phyloP scores from a whole-genome alignment of 2,888 invertebrate species.

The Julus scandinavius region DNA sequence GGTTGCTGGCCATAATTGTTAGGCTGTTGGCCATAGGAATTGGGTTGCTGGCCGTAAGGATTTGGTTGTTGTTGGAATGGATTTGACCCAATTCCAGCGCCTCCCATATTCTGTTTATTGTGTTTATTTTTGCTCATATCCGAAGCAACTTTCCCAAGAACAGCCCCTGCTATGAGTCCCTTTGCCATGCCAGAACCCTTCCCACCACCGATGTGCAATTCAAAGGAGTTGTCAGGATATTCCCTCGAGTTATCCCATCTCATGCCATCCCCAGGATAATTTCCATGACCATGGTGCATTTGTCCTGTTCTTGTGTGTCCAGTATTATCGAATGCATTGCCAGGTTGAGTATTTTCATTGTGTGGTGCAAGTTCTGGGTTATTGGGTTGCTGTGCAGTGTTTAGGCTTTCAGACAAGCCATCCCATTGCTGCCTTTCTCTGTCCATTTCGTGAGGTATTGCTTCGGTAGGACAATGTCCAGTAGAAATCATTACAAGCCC shows the following conservation, averaged over 20 bases:
- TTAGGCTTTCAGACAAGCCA: not conserved
- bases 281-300: not conserved
- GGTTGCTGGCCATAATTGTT: not conserved
- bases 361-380: not conserved
- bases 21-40: not conserved
- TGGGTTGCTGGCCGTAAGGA: not conserved
- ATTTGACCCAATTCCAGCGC: constrained; percentile 1
- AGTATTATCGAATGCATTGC: not conserved
- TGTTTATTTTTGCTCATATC: not conserved
- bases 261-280: not conserved
- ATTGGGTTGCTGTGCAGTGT: not conserved
- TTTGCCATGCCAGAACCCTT: not conserved
- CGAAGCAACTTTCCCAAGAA: not conserved
- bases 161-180: not conserved
- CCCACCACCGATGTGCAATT: not conserved
- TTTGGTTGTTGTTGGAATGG: constrained; percentile 8
- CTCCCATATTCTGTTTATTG: not conserved
- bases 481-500: not conserved
- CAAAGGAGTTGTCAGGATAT: not conserved
- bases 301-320: not conserved
- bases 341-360: not conserved
- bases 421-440: not conserved
- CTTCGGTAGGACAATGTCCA: not conserved
- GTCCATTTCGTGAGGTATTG: not conserved
- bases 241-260: not conserved